These are phyloP conservation scores for Sesia apiformis DNA, from an alignment of 2,888 invertebrate species.

Conservation along the genomic window DNA sequence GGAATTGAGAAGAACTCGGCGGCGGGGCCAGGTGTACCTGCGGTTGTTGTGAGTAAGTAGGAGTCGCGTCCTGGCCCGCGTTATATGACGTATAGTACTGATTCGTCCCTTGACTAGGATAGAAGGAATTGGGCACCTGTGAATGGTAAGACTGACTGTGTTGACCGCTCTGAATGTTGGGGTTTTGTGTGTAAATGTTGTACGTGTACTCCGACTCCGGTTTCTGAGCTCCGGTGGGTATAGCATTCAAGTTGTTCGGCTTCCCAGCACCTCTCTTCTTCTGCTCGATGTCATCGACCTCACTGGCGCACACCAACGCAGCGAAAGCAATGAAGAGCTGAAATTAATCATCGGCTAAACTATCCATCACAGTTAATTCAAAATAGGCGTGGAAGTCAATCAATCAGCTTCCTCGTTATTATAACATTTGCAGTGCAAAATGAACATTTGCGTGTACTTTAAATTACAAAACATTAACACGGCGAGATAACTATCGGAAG, in stretches of 20 bases:
- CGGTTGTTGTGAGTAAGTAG: constrained; percentile 28
- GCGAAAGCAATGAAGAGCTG: constrained; percentile 51
- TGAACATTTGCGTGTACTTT: neutral
- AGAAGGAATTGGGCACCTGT: constrained; percentile 51
- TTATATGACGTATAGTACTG: constrained; percentile 45
- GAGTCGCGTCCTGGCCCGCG: constrained; percentile 23
- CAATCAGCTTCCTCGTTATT: constrained; percentile 24
- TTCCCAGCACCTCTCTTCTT: constrained; percentile 62
- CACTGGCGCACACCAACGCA: constrained; percentile 42
- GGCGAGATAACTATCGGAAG: too few species aligned
- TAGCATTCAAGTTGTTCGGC: constrained; percentile 46
- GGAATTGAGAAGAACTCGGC: constrained; percentile 40
- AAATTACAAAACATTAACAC: neutral
- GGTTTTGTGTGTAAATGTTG: constrained; percentile 48
- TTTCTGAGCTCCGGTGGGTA: constrained; percentile 59
- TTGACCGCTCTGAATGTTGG: constrained; percentile 27
- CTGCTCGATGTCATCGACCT: constrained; percentile 54
- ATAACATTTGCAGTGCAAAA: neutral
- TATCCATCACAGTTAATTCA: constrained; percentile 26
- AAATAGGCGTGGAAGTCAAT: constrained; percentile 26
- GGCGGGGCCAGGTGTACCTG: constrained; percentile 39
- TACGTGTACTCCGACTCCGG: constrained; percentile 59
- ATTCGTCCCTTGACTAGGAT: constrained; percentile 42
- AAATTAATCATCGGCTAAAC: constrained; percentile 23
- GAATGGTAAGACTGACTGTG: constrained; percentile 27